phyloP scores from a whole-genome alignment of 2,888 invertebrate species.

The Tribolium freemani region DNA sequence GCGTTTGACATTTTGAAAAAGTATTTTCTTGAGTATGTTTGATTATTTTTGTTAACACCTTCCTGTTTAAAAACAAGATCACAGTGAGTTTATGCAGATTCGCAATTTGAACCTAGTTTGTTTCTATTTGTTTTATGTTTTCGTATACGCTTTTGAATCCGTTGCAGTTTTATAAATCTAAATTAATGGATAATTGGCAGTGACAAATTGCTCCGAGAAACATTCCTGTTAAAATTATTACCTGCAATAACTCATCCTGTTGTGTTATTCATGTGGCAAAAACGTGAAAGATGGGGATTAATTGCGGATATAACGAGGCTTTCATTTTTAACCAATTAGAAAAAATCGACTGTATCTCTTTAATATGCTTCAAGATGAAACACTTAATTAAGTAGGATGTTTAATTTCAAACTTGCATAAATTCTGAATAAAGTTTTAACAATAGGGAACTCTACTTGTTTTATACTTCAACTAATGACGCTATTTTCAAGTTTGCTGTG shows the following conservation, averaged over 20 bases:
- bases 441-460: not conserved
- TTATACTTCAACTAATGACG: not conserved
- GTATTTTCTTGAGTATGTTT: no score
- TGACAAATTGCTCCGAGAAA: not conserved
- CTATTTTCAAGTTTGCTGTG: not conserved
- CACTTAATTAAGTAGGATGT: no score
- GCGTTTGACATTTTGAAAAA: no score
- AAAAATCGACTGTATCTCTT: not conserved
- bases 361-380: no score
- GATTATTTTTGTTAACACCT: no score
- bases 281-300: not conserved
- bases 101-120: no score
- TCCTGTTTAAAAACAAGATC: no score
- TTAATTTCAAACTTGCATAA: not conserved
- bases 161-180: not conserved
- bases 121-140: no score
- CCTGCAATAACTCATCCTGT: not conserved
- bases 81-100: no score
- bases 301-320: not conserved
- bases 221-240: not conserved
- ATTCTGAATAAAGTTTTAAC: not conserved
- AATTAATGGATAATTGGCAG: not conserved
- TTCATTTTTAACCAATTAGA: not conserved
- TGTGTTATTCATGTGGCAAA: not conserved
- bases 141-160: no score